These are phyloP conservation scores for Oplegnathus fasciatus DNA, from an alignment of 2,113 vertebrate genomes.

Conservation along the genomic window DNA sequence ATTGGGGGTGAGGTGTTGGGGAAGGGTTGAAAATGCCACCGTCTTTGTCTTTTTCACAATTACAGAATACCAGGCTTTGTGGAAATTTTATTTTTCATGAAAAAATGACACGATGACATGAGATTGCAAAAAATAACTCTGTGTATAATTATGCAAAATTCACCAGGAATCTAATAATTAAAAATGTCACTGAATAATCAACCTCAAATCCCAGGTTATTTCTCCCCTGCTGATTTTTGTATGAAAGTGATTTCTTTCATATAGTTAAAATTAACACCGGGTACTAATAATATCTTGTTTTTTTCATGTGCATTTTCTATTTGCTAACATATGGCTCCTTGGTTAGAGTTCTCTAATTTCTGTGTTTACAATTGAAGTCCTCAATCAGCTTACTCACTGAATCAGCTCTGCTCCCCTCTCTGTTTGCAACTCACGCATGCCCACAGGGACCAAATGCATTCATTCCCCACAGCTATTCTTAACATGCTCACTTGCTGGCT, in stretches of 20 bases:
- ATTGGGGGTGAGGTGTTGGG: constrained; percentile 1
- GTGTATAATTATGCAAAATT: constrained; percentile 45
- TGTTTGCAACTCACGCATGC: constrained; percentile 60
- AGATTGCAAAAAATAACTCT: constrained; percentile 17
- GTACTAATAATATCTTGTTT: constrained; percentile 1
- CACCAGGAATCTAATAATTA: constrained; percentile 31
- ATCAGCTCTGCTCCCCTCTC: constrained; percentile 51
- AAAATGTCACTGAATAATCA: constrained; percentile 49
- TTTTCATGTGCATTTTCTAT: not conserved
- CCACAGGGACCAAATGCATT: constrained; percentile 62
- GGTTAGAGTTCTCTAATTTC: constrained; percentile 26
- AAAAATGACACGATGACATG: constrained; percentile 47
- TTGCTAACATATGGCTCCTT: constrained; percentile 20
- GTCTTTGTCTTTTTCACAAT: constrained; percentile 53
- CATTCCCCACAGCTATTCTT: constrained; percentile 68
- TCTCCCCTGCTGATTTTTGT: constrained; percentile 9
- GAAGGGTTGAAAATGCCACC: constrained; percentile 54
- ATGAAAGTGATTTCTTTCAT: constrained; percentile 7
- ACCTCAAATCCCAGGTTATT: constrained; percentile 27
- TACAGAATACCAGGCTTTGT: not conserved
- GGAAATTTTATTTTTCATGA: constrained; percentile 19
- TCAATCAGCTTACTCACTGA: constrained; percentile 37
- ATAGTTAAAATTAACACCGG: constrained; percentile 25
- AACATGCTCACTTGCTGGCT: constrained; percentile 68
- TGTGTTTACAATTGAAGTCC: constrained; percentile 40